Conservation (phyloP, 2,888 invertebrate genomes). For the Portevinia maculata region DNA sequence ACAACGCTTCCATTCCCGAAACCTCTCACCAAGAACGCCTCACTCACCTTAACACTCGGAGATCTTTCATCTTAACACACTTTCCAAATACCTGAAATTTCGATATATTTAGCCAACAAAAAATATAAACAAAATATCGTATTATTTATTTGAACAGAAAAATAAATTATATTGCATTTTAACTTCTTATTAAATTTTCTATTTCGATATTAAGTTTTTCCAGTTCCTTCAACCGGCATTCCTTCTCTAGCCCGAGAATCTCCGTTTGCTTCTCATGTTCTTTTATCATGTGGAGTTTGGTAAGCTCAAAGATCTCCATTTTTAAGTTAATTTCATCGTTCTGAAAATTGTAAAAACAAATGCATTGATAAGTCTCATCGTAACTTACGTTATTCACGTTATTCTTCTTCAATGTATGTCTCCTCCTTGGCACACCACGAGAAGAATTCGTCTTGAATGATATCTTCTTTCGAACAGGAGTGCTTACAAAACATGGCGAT, state of each 20-base stretch:
- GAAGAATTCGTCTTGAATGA: too few relatives aligned
- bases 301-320: not conserved
- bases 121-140: not conserved
- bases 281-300: not conserved
- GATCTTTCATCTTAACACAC: too few relatives aligned
- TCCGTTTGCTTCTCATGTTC: not conserved
- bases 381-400: too few relatives aligned
- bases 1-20: not conserved
- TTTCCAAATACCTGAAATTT: not conserved
- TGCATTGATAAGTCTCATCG: not conserved
- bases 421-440: too few relatives aligned
- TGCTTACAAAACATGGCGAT: too few relatives aligned
- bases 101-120: not conserved
- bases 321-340: not conserved
- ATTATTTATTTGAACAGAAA: not conserved
- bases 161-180: not conserved
- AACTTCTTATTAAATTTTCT: too few relatives aligned
- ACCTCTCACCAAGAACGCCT: not conserved
- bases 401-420: too few relatives aligned
- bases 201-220: too few relatives aligned
- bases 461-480: too few relatives aligned
- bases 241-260: too few relatives aligned
- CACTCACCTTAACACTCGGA: not conserved
- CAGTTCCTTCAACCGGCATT: too few relatives aligned
- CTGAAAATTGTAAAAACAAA: not conserved